phyloP scores from a whole-genome alignment of 2,797 vertebrate genomes.

The Pangasius mekongensis region DNA sequence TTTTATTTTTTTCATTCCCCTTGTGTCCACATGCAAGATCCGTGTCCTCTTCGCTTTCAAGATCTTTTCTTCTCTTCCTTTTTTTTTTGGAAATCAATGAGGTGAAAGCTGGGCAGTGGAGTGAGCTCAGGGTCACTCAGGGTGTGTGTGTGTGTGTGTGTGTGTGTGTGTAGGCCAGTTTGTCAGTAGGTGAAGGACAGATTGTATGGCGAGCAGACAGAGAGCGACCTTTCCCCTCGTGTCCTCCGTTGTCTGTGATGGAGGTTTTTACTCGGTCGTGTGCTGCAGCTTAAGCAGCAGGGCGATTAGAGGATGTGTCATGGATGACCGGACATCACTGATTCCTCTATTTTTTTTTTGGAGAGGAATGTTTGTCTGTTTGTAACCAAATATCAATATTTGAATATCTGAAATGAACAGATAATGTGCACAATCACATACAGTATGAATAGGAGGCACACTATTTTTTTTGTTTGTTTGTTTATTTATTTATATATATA shows the following conservation, averaged over 20 bases:
- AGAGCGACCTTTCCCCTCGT: neutral
- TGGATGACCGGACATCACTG: neutral
- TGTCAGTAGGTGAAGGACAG: conserved; percentile 21
- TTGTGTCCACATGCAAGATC: conserved; percentile 32
- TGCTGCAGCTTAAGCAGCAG: conserved; percentile 24
- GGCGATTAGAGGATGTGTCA: conserved; percentile 25
- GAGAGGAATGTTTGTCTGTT: neutral
- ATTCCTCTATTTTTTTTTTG: neutral
- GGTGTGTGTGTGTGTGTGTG: conserved; percentile 4
- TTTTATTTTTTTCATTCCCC: conserved; percentile 25
- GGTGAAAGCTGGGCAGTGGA: neutral
- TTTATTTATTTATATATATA: neutral
- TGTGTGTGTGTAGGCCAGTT: neutral
- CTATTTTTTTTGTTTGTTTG: neutral
- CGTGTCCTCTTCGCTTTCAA: conserved; percentile 3
- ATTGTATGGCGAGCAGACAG: neutral
- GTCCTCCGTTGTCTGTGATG: conserved; percentile 3
- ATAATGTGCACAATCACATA: neutral
- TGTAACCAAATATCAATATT: neutral
- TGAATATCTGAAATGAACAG: neutral
- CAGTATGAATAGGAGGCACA: neutral
- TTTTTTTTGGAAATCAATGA: neutral
- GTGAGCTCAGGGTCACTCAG: conserved; percentile 1
- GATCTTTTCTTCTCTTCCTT: neutral
- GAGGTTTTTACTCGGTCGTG: conserved; percentile 16